phyloP scores from a whole-genome alignment of 1,140 invertebrate genomes.

The Plodia interpunctella region DNA sequence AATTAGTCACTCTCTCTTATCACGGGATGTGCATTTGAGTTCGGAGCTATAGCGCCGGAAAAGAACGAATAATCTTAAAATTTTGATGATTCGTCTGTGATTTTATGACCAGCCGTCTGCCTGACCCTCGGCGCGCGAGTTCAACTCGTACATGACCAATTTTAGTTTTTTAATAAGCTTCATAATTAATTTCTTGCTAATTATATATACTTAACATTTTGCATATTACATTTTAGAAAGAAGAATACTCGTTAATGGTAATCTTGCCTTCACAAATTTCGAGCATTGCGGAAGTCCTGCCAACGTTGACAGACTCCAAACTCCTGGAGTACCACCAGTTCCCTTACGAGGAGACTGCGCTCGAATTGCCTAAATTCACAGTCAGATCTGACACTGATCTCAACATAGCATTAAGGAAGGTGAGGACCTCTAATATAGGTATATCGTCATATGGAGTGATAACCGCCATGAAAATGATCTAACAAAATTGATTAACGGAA shows the following conservation, averaged over 20 bases:
- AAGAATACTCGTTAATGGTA: conserved; percentile 53
- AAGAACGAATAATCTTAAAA: too few relatives aligned
- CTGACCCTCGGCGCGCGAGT: too few relatives aligned
- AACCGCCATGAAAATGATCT: too few relatives aligned
- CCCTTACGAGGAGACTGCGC: conserved; percentile 71
- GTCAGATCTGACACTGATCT: conserved; percentile 79
- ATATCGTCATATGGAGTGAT: too few relatives aligned
- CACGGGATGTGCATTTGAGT: too few relatives aligned
- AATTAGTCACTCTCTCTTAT: too few relatives aligned
- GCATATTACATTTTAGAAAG: conserved; percentile 34
- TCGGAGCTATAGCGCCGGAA: too few relatives aligned
- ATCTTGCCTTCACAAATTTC: conserved; percentile 51
- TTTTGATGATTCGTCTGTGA: too few relatives aligned
- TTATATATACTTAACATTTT: background rate
- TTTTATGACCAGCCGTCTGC: too few relatives aligned
- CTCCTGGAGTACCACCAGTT: conserved; percentile 68
- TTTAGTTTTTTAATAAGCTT: too few relatives aligned
- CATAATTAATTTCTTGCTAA: background rate
- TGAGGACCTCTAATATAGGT: conserved; percentile 68
- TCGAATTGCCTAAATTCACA: conserved; percentile 82
- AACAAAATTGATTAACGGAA: too few relatives aligned
- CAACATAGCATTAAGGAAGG: conserved; percentile 67
- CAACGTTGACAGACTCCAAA: conserved; percentile 71
- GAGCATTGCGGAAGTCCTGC: conserved; percentile 47
- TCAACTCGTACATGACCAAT: too few relatives aligned